Base-by-base conservation (phyloP, 2,113 vertebrate genomes). In the Nematolebias whitei region DNA sequence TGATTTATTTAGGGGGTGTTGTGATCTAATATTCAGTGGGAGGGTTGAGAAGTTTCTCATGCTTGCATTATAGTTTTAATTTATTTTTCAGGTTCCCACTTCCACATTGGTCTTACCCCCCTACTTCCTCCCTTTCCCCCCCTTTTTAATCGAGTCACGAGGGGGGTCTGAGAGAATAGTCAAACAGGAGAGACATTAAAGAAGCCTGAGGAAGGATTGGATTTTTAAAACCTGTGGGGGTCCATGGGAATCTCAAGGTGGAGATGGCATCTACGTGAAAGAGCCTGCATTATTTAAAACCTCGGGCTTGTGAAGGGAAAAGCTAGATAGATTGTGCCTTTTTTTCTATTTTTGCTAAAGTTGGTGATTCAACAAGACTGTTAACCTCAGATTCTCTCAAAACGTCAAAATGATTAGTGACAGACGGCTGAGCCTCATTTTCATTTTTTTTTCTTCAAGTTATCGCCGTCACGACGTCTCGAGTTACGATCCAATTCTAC, bases 11-110 rank as follows among this genome's bases (percentile, higher is more conserved):
- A 20, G 83, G 69, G n/a, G 64, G 63, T 84, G 67, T 84, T 89
- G 39, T 89, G 78, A 89, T 90, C 80, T 87, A 85, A 88, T 82
- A 90, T 89, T 87, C 78, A 79, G 81, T 12, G 65, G 65, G 76
- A 19, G 80, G 74, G 68, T 80, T 71, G 51, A 67, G 67, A 79
- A 79, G 74, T 84, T 89, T 82, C 82, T 80, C 68, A 49, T 54
- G 60, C 85, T 78, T 82, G 80, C 85, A 79, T 85, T 85, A 83
- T 85, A 63, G 32, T 71, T 85, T 81, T 74, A 76, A 86, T 86
- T 82, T 80, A 84, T 80, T 75, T 88, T 85, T 77, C 79, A 77
- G 83, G 75, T 85, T 84, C 72, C 67, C 82, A 79, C 72, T 84
- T 74, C 66, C 40, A 83, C 54, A 22, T 50, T 43, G 19, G 29